Percentiles rank a stretch among this genome's conserved stretches.
Conservation (phyloP, 2,113 vertebrate genomes). For the Apteryx owenii region DNA sequence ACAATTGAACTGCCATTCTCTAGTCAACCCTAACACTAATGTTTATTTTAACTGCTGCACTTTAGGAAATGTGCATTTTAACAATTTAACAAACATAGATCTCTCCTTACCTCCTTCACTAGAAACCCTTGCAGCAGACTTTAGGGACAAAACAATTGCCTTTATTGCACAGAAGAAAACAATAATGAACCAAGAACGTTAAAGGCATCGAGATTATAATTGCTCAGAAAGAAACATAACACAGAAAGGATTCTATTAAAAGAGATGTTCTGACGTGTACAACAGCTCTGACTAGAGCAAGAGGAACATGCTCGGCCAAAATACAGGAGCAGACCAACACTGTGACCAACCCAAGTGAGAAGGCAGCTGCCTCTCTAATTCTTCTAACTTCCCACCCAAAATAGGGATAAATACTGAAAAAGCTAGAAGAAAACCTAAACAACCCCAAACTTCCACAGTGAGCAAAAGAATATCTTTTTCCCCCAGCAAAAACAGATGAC, state of each 20-base stretch:
- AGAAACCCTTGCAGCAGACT: constrained; percentile 36
- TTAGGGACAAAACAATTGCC: constrained; percentile 56
- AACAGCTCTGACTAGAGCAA: not conserved
- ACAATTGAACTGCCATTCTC: constrained; percentile 13
- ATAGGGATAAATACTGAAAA: not conserved
- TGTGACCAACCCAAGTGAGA: not conserved
- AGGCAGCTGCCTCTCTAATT: not conserved
- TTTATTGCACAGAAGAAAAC: constrained; percentile 52
- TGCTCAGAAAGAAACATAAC: constrained; percentile 46
- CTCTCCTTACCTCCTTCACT: not conserved
- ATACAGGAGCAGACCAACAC: not conserved
- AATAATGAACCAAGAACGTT: constrained; percentile 38
- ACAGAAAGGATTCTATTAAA: constrained; percentile 25
- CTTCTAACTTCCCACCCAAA: not conserved
- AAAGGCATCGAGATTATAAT: constrained; percentile 45
- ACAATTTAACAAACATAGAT: not conserved
- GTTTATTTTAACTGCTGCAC: constrained; percentile 50
- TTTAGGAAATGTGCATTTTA: constrained; percentile 32
- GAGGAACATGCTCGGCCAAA: not conserved
- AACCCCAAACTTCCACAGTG: not conserved
- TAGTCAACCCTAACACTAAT: constrained; percentile 28
- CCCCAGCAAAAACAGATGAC: not conserved
- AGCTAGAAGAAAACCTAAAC: not conserved
- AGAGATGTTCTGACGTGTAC: not conserved
- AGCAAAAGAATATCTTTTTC: not conserved